phyloP scores from a whole-genome alignment of 2,888 invertebrate species.

The Nephrocerus scutellatus region DNA sequence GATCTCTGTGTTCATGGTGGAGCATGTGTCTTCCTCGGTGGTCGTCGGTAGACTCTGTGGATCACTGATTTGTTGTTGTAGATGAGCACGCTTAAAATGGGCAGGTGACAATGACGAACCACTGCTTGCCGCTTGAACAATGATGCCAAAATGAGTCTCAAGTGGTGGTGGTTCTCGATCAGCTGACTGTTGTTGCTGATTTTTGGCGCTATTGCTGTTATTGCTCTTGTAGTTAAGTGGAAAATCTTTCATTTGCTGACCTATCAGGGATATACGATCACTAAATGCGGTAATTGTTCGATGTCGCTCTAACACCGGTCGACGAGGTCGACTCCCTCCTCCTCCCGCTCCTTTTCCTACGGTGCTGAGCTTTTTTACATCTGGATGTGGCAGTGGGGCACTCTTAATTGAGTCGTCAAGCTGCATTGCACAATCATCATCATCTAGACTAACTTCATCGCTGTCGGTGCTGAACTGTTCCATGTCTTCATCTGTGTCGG shows the following conservation, averaged over 20 bases:
- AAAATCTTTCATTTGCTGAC: slow-evolving; percentile 33
- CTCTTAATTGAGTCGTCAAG: slow-evolving; percentile 11
- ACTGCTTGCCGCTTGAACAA: slow-evolving; percentile 18
- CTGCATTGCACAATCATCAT: slow-evolving; percentile 12
- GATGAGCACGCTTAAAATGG: slow-evolving; percentile 34
- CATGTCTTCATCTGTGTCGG: slow-evolving; percentile 76
- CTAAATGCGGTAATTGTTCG: slow-evolving; percentile 39
- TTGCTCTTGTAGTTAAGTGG: slow-evolving; percentile 7
- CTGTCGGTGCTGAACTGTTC: slow-evolving; percentile 80
- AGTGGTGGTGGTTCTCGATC: slow-evolving; percentile 25
- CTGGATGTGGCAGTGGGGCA: slow-evolving; percentile 13
- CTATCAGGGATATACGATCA: slow-evolving; percentile 34
- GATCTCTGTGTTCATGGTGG: slow-evolving; percentile 43
- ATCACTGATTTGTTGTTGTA: slow-evolving; percentile 43
- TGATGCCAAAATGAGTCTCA: slow-evolving; percentile 40
- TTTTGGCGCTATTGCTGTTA: slow-evolving; percentile 19
- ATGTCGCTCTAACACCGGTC: slow-evolving; percentile 39
- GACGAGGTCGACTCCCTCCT: slow-evolving; percentile 26
- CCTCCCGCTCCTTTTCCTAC: slow-evolving; percentile 12
- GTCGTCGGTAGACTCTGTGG: slow-evolving; percentile 40
- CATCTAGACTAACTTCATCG: slow-evolving; percentile 51
- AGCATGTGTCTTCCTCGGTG: slow-evolving; percentile 43
- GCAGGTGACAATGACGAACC: slow-evolving; percentile 29
- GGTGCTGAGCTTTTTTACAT: slow-evolving; percentile 9
- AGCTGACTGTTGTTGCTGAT: slow-evolving; percentile 24